Conservation (phyloP, 2,113 vertebrate species). For the Ascaphus truei region DNA sequence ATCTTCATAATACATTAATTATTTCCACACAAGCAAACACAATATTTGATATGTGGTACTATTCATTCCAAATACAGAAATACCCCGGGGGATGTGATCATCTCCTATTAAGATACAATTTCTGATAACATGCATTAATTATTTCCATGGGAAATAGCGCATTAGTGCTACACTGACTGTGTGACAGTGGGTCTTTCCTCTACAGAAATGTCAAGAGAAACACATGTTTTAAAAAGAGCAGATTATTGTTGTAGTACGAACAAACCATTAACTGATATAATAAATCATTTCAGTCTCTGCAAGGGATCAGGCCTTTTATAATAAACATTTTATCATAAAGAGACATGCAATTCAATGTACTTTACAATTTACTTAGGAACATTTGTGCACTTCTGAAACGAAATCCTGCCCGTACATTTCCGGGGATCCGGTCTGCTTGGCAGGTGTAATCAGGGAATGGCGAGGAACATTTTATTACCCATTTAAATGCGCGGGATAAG, state of each 20-base stretch:
- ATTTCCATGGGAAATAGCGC: constrained; percentile 6
- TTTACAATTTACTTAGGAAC: constrained; percentile 21
- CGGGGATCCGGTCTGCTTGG: background rate
- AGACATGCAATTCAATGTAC: constrained; percentile 12
- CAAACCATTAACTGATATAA: background rate
- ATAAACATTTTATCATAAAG: constrained; percentile 25
- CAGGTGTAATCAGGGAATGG: constrained; percentile 13
- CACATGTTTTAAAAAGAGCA: background rate
- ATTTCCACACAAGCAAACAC: constrained; percentile 20
- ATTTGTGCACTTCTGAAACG: background rate
- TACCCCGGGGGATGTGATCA: background rate
- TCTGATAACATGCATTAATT: constrained; percentile 18
- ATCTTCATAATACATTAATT: constrained; percentile 16
- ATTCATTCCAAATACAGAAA: constrained; percentile 4
- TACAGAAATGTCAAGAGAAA: background rate
- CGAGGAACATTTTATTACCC: constrained; percentile 7
- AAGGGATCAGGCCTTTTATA: constrained; percentile 26
- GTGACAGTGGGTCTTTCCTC: background rate
- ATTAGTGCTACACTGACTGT: background rate
- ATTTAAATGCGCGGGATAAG: constrained; percentile 2
- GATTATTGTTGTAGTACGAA: background rate
- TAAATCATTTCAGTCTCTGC: constrained; percentile 21
- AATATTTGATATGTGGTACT: constrained; percentile 15
- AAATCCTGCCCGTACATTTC: background rate
- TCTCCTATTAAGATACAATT: constrained; percentile 12